phyloP scores from a whole-genome alignment of 2,797 vertebrate species.

The Oreochromis mossambicus region DNA sequence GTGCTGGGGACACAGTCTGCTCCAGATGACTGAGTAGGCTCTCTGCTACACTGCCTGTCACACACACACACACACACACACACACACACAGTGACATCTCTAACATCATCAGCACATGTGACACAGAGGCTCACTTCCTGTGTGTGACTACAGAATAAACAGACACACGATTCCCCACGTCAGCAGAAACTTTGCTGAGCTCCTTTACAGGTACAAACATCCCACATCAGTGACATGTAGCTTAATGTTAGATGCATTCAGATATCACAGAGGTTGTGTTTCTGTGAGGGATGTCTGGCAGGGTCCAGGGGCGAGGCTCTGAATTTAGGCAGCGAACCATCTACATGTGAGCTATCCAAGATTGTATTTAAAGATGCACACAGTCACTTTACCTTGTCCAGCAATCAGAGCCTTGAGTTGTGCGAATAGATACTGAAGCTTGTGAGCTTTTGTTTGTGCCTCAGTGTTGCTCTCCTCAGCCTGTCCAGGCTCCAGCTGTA shows the following conservation, averaged over 20 bases:
- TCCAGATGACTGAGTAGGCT: conserved; percentile 81
- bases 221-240: background rate
- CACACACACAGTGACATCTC: background rate
- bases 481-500: background rate
- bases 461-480: background rate
- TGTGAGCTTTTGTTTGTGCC: conserved; percentile 66
- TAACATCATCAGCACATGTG: background rate
- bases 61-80: background rate
- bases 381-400: conserved; percentile 55
- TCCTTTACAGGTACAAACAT: background rate
- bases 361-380: background rate
- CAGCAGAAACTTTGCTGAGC: background rate
- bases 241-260: background rate
- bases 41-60: conserved; percentile 76
- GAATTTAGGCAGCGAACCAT: background rate
- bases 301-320: background rate
- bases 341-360: background rate
- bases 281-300: background rate
- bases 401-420: conserved; percentile 77
- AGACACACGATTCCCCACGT: background rate
- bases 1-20: conserved; percentile 69
- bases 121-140: background rate
- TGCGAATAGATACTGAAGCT: conserved; percentile 77
- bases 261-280: accelerated
- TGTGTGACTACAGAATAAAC: background rate